Evolutionary conservation across 2,113 vertebrate genomes (phyloP).

Genomic region (Ascaphus truei): DNA sequence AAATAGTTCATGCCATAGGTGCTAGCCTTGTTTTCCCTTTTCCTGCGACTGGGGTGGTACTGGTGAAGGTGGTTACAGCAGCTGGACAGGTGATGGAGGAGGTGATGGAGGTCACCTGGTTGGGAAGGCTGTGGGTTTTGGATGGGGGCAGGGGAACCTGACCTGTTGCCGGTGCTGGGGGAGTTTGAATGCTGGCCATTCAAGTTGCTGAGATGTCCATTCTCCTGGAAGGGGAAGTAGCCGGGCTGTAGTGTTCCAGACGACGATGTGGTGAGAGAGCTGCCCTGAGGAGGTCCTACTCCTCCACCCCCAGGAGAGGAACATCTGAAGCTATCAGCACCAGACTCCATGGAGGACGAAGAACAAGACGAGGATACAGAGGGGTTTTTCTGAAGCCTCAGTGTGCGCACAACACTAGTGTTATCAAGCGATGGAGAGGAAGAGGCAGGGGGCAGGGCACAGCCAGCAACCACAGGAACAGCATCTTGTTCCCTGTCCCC

Average conservation of each 20-base stretch:
- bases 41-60: conserved; percentile 87
- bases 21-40: conserved; percentile 96
- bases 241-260: conserved; percentile 48
- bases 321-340: conserved; percentile 70
- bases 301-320: conserved; percentile 44
- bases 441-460: conserved; percentile 35
- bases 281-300: conserved; percentile 33
- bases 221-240: conserved; percentile 61
- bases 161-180: conserved; percentile 41
- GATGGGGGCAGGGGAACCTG: conserved; percentile 37
- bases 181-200: conserved; percentile 1
- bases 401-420: conserved; percentile 32
- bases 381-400: conserved; percentile 66
- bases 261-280: conserved; percentile 33
- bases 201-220: conserved; percentile 59
- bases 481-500: conserved; percentile 34
- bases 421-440: conserved; percentile 27
- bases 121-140: conserved; percentile 58
- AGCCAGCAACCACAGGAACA: conserved; percentile 39
- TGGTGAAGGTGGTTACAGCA: conserved; percentile 55
- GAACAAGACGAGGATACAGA: conserved; percentile 73
- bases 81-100: conserved; percentile 39
- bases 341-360: conserved; percentile 69
- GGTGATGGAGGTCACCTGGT: conserved; percentile 53
- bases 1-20: conserved; percentile 93